phyloP scores from a whole-genome alignment of 2,888 invertebrate species.

The Epirrita christyi region DNA sequence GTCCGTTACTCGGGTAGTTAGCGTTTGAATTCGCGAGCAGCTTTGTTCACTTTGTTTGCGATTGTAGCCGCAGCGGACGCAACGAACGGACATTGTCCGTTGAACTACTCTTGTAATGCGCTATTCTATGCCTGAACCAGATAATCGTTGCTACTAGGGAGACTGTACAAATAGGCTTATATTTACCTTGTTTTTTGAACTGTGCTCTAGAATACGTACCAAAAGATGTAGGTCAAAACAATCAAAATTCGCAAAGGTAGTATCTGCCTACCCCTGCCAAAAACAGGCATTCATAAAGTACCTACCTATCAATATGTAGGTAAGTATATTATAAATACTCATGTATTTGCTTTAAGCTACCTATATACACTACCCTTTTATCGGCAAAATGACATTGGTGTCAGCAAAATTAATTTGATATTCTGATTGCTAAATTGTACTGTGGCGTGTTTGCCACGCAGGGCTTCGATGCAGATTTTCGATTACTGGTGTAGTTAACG shows the following conservation, averaged over 20 bases:
- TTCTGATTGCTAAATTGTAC: neutral
- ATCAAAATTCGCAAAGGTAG: too few relatives aligned
- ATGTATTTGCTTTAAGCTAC: too few relatives aligned
- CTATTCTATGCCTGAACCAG: neutral
- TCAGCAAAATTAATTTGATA: neutral
- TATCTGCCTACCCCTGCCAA: too few relatives aligned
- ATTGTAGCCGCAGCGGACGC: constrained; percentile 7
- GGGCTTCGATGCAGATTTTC: constrained; percentile 22
- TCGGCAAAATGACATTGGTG: too few relatives aligned
- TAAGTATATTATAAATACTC: too few relatives aligned
- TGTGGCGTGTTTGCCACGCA: constrained; percentile 8
- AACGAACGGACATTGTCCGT: constrained; percentile 14
- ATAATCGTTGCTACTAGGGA: neutral
- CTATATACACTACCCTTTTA: too few relatives aligned
- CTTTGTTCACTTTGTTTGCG: constrained; percentile 17
- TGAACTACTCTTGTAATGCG: constrained; percentile 4
- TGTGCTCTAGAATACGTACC: too few relatives aligned
- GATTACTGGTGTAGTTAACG: constrained; percentile 12
- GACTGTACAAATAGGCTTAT: too few relatives aligned
- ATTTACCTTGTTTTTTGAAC: too few relatives aligned
- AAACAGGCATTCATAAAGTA: too few relatives aligned
- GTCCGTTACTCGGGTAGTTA: constrained; percentile 39
- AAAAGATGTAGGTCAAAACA: too few relatives aligned
- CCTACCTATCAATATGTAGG: too few relatives aligned
- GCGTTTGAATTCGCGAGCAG: constrained; percentile 35